Conservation (phyloP, 1,140 invertebrate species). For the Nomia melanderi region DNA sequence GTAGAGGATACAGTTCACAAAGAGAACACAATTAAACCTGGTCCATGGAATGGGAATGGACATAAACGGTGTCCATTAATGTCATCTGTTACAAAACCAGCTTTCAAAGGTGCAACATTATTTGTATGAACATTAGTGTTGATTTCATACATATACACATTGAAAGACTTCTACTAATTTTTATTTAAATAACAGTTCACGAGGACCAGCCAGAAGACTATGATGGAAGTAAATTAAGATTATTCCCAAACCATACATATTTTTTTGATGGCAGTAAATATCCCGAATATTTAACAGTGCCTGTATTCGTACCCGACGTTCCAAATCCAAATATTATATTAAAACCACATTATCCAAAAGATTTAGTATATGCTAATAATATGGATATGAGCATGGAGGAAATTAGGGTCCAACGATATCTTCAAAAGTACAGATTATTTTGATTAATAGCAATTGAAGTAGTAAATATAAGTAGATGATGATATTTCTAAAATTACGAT, state of each 20-base stretch:
- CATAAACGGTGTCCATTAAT: conserved; percentile 74
- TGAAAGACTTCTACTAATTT: neutral
- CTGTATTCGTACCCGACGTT: conserved; percentile 84
- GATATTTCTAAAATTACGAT: conserved; percentile 2
- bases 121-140: neutral
- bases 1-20: conserved; percentile 83
- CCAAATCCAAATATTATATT: conserved; percentile 82
- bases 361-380: conserved; percentile 83
- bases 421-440: conserved; percentile 60
- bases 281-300: conserved; percentile 82
- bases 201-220: conserved; percentile 81
- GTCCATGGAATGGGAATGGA: conserved; percentile 83
- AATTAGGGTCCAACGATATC: conserved; percentile 80
- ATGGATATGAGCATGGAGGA: conserved; percentile 86
- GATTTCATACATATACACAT: neutral
- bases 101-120: conserved; percentile 72
- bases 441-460: neutral
- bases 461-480: neutral
- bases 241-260: conserved; percentile 74
- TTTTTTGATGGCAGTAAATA: conserved; percentile 80
- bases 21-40: conserved; percentile 84
- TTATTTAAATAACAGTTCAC: conserved; percentile 80
- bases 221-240: conserved; percentile 67
- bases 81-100: conserved; percentile 65
- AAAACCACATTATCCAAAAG: conserved; percentile 78